Evolutionary conservation across 2,797 vertebrate genomes (phyloP).

Genomic region (Alfaro cultratus): DNA sequence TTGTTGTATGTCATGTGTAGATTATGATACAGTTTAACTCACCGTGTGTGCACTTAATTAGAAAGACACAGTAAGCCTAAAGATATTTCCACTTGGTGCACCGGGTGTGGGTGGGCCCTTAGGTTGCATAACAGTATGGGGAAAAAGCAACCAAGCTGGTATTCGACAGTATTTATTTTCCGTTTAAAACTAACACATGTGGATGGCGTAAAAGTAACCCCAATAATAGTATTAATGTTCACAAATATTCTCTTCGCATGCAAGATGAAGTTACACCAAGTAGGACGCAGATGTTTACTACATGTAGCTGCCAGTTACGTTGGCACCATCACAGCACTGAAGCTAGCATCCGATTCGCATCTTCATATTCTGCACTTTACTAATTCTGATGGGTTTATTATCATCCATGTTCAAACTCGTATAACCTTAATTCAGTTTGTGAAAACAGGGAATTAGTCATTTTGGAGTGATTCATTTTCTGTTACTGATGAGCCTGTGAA

Average conservation of each 20-base stretch:
- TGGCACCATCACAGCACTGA: background rate
- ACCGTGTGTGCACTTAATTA: too few relatives aligned
- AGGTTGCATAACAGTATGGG: conserved; percentile 54
- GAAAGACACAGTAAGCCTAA: background rate
- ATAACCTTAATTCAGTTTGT: background rate
- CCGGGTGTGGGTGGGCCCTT: conserved; percentile 54
- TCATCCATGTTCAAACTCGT: background rate
- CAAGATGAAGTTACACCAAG: background rate
- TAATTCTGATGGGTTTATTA: background rate
- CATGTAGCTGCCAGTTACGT: background rate
- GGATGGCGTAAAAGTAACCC: background rate
- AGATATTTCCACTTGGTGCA: conserved; percentile 4
- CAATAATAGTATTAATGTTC: background rate
- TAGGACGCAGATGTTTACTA: background rate
- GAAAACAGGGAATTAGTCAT: background rate
- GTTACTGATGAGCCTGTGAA: background rate
- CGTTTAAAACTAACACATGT: background rate
- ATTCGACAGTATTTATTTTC: background rate
- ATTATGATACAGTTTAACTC: background rate
- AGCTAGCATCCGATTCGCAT: background rate
- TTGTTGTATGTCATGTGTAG: background rate
- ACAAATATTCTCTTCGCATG: background rate
- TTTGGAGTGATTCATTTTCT: background rate
- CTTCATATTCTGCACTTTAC: background rate
- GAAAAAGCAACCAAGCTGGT: conserved; percentile 40